phyloP scores from a whole-genome alignment of 2,888 invertebrate genomes.

The Rutpela maculata region DNA sequence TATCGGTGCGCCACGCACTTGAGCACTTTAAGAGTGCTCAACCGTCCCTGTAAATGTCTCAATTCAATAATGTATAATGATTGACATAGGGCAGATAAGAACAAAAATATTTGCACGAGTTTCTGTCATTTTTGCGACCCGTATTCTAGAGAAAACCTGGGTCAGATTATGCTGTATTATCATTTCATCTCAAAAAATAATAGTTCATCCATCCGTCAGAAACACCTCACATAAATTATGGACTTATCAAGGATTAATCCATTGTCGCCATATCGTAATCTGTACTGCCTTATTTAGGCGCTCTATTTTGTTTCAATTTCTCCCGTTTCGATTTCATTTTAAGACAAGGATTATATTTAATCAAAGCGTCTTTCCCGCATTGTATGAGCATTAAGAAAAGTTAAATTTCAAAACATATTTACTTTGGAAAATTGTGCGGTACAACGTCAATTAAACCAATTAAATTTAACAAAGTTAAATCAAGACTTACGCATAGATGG shows the following conservation, averaged over 20 bases:
- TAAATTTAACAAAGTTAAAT: conserved; percentile 28
- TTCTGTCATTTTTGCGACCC: background rate
- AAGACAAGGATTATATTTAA: background rate
- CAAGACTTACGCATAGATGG: conserved; percentile 43
- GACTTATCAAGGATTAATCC: no score
- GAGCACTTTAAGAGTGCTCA: no score
- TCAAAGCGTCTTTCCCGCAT: background rate
- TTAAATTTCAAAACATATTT: background rate
- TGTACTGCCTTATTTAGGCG: no score
- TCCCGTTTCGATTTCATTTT: background rate
- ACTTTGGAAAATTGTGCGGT: conserved; percentile 9
- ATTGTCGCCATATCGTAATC: no score
- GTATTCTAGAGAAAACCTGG: background rate
- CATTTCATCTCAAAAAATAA: no score
- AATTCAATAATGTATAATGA: no score
- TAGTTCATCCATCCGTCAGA: no score
- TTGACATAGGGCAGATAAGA: background rate
- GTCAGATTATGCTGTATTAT: no score
- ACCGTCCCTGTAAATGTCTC: no score
- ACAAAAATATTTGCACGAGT: background rate
- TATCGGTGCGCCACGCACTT: no score
- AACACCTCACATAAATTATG: no score
- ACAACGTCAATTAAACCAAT: conserved; percentile 21
- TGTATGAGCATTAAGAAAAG: background rate
- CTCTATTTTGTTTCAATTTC: no score